Evolutionary conservation across 2,113 vertebrate genomes (phyloP).

Genomic region (Cyrtonyx montezumae): DNA sequence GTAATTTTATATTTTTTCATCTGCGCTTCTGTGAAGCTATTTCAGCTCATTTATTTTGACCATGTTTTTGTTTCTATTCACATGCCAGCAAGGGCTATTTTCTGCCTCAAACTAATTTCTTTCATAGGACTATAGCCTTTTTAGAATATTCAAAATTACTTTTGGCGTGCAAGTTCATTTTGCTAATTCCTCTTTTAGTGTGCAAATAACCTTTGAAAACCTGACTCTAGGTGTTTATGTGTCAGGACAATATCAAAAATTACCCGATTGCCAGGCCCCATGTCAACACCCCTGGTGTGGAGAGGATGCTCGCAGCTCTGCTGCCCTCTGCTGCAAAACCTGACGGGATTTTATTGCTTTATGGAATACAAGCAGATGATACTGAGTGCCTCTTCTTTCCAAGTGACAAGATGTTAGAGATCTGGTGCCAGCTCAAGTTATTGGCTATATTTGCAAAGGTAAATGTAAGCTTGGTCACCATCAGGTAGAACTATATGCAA

Average conservation of each 20-base stretch:
- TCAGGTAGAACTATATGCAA: fast-evolving
- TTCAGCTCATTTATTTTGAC: not conserved
- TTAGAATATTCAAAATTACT: conserved; percentile 79
- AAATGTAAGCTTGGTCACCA: fast-evolving
- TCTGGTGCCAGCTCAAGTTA: fast-evolving
- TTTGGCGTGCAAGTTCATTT: conserved; percentile 77
- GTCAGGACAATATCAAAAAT: conserved; percentile 77
- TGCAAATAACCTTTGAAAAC: conserved; percentile 78
- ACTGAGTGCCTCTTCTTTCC: not conserved
- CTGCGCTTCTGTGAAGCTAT: not conserved
- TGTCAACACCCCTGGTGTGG: conserved; percentile 12
- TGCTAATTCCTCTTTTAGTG: conserved; percentile 82
- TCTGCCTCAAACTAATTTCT: not conserved
- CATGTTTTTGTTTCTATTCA: not conserved
- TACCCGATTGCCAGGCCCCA: conserved; percentile 65
- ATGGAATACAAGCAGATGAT: not conserved
- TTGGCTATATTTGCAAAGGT: fast-evolving
- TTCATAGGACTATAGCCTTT: conserved; percentile 17
- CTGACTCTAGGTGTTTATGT: conserved; percentile 80
- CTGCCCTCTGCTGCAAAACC: conserved; percentile 87
- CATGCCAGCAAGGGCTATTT: not conserved
- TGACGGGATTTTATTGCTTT: not conserved
- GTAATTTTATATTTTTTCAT: not conserved
- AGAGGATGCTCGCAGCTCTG: conserved; percentile 80
- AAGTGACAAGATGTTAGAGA: not conserved